These are phyloP conservation scores for Meloidogyne hapla DNA, from an alignment of 1,140 invertebrate genomes.

Conservation along the genomic window DNA sequence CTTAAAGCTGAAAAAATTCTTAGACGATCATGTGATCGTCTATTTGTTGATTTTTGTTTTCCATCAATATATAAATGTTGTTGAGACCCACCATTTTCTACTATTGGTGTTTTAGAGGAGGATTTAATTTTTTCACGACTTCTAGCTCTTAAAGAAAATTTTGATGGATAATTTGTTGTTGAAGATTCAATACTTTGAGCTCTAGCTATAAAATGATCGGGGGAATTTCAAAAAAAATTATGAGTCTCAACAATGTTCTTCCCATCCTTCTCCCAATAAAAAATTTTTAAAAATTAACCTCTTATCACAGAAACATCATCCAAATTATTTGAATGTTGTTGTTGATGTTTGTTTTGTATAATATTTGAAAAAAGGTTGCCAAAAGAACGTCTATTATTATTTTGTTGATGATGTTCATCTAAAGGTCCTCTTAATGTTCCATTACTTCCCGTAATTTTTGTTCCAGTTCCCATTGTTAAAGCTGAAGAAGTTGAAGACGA, in stretches of 20 bases:
- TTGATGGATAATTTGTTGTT: conserved; percentile 9
- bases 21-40: neutral
- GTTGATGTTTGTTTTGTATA: neutral
- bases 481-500: conserved; percentile 19
- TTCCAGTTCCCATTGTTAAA: conserved; percentile 8
- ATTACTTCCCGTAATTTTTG: conserved; percentile 17
- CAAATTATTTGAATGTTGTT: conserved; percentile 10
- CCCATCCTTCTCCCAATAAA: neutral
- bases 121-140: neutral
- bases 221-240: too few species aligned
- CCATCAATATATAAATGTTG: neutral
- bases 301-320: neutral
- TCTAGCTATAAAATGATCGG: neutral
- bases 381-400: conserved; percentile 3
- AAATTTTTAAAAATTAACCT: neutral
- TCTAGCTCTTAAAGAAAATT: conserved; percentile 1
- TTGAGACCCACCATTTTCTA: neutral
- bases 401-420: neutral
- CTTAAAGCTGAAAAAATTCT: conserved; percentile 25
- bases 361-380: neutral
- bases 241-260: too few species aligned
- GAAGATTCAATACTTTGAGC: conserved; percentile 22
- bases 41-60: neutral
- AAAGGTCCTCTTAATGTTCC: conserved; percentile 12
- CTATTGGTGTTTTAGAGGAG: neutral